These are phyloP conservation scores for Anomalospiza imberbis DNA, from an alignment of 2,797 vertebrate species.

Conservation along the genomic window DNA sequence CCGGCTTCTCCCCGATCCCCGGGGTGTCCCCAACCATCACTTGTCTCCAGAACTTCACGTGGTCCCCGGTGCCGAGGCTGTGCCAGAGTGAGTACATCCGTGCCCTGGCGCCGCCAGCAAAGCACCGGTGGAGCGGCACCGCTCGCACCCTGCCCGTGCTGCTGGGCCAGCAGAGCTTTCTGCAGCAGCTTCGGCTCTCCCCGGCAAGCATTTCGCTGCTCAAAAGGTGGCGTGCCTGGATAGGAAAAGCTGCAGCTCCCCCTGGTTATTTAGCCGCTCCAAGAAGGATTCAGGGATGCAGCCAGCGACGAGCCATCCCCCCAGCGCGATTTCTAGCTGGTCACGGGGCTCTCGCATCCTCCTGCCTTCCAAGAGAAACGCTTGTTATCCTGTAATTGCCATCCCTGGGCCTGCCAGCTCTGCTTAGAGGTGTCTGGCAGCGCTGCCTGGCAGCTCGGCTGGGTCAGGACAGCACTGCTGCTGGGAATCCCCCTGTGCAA, in stretches of 20 bases:
- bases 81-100: constrained; percentile 63
- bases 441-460: no score
- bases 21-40: not conserved
- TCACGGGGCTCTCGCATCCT: not conserved
- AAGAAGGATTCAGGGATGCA: not conserved
- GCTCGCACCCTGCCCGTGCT: fast-evolving
- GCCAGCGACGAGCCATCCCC: not conserved
- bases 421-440: not conserved
- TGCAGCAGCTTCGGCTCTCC: not conserved
- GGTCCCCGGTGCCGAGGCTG: constrained; percentile 38
- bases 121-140: fast-evolving
- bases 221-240: not conserved
- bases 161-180: not conserved
- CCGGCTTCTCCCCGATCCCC: not conserved
- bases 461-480: fast-evolving
- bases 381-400: fast-evolving
- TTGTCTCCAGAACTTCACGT: constrained; percentile 49
- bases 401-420: not conserved
- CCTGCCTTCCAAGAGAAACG: not conserved
- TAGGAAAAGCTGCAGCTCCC: not conserved
- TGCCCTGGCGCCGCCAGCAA: no score
- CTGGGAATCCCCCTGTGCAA: fast-evolving
- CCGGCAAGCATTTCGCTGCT: not conserved
- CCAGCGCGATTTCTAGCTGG: not conserved
- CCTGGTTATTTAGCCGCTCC: not conserved